These are phyloP conservation scores for Pipistrellus pipistrellus DNA, from an alignment of 2,797 vertebrate genomes.

Conservation along the genomic window DNA sequence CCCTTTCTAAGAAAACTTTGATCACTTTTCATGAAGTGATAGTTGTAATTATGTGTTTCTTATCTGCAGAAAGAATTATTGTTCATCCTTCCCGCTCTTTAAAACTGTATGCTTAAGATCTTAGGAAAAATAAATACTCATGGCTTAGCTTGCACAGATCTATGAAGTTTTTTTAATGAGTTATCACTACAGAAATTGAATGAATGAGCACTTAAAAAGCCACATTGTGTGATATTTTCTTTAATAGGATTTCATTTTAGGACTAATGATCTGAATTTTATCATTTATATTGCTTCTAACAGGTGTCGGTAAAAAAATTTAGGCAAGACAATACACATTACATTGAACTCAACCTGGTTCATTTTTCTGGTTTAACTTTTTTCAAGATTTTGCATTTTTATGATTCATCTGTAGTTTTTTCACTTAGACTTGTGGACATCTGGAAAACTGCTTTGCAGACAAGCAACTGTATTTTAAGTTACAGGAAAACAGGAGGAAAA, in stretches of 20 bases:
- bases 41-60: neutral
- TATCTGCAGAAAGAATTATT: neutral
- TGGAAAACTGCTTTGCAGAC: slow-evolving; percentile 54
- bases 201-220: slow-evolving; percentile 11
- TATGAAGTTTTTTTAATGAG: slow-evolving; percentile 63
- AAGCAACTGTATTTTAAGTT: slow-evolving; percentile 43
- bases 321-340: neutral
- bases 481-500: neutral
- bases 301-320: slow-evolving; percentile 65
- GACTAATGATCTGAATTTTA: slow-evolving; percentile 65
- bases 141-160: slow-evolving; percentile 57
- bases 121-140: slow-evolving; percentile 49
- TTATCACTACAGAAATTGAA: slow-evolving; percentile 55
- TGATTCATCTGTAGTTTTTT: slow-evolving; percentile 51
- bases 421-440: neutral
- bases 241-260: slow-evolving; percentile 68
- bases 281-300: slow-evolving; percentile 42
- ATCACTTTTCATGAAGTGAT: neutral
- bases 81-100: neutral
- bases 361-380: neutral
- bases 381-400: slow-evolving; percentile 57
- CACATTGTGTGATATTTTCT: neutral
- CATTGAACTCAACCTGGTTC: neutral
- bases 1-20: neutral
- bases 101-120: slow-evolving; percentile 55